Conservation (phyloP, 2,113 vertebrate genomes). For the Tragelaphus strepsiceros region DNA sequence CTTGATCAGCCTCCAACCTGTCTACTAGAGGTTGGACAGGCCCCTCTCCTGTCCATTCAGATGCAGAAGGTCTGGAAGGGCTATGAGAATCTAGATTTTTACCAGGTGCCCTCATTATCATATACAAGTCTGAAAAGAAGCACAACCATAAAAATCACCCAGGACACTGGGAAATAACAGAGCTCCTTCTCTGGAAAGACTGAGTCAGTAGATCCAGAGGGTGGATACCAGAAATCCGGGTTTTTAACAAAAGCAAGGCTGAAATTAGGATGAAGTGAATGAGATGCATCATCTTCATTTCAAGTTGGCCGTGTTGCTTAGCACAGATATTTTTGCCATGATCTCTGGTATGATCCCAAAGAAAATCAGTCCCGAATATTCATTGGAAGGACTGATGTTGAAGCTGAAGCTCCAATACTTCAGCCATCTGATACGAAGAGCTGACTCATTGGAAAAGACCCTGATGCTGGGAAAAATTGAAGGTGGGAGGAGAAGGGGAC, state of each 20-base stretch:
- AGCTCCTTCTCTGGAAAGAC: not conserved
- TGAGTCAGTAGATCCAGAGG: not conserved
- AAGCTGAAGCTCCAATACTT: not conserved
- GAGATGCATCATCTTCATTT: not conserved
- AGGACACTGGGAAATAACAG: not conserved
- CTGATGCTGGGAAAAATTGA: not conserved
- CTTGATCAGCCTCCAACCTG: not conserved
- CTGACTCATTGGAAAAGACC: not conserved
- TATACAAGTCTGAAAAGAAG: not conserved
- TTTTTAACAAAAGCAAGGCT: not conserved
- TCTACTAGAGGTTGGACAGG: not conserved
- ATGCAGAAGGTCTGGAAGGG: not conserved
- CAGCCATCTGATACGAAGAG: not conserved
- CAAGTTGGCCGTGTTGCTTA: not conserved
- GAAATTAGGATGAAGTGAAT: not conserved
- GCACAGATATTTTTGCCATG: not conserved
- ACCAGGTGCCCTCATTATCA: not conserved
- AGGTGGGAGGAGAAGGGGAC: not conserved
- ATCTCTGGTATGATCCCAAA: not conserved
- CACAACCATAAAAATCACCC: not conserved
- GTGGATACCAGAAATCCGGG: not conserved
- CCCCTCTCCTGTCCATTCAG: fast-evolving
- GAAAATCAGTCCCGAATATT: not conserved
- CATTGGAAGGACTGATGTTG: not conserved
- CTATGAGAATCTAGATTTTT: not conserved